Percentiles rank a stretch among this genome's conserved stretches.
Evolutionary conservation across 2,797 vertebrate genomes (phyloP).

Genomic region (Podarcis lilfordi): DNA sequence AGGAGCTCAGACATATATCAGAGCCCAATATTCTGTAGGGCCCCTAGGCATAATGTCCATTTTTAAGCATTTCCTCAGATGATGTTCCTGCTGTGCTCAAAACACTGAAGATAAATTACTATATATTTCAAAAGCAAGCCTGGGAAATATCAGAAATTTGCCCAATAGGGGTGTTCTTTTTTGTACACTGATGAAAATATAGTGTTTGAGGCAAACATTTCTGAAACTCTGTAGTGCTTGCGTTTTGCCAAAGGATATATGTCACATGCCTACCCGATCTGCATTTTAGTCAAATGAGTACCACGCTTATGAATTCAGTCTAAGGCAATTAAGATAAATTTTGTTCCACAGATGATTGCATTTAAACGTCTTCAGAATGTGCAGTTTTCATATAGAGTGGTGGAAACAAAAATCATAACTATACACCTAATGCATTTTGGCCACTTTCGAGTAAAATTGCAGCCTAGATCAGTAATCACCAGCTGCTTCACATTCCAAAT

Average conservation of each 20-base stretch:
- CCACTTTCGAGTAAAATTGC: not conserved
- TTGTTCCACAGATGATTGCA: not conserved
- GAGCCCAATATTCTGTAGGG: not conserved
- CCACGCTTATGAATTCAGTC: not conserved
- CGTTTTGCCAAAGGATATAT: not conserved
- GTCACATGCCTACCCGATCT: not conserved
- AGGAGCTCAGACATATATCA: not conserved
- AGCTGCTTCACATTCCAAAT: not conserved
- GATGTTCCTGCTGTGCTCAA: not conserved
- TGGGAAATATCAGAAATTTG: not conserved
- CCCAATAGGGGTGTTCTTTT: not conserved
- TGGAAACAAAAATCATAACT: not conserved
- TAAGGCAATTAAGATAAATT: not conserved
- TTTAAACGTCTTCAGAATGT: not conserved
- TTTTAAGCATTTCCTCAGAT: not conserved
- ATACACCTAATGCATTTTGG: not conserved
- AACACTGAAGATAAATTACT: not conserved
- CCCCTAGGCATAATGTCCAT: rapidly evolving
- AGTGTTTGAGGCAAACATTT: not conserved
- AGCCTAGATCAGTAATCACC: not conserved
- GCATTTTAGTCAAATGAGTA: not conserved
- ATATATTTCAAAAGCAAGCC: not conserved
- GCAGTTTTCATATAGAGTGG: not conserved
- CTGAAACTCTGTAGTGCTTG: not conserved
- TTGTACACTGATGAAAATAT: not conserved